Evolutionary conservation across 2,797 vertebrate genomes (phyloP).

Genomic region (Myripristis jacobus): DNA sequence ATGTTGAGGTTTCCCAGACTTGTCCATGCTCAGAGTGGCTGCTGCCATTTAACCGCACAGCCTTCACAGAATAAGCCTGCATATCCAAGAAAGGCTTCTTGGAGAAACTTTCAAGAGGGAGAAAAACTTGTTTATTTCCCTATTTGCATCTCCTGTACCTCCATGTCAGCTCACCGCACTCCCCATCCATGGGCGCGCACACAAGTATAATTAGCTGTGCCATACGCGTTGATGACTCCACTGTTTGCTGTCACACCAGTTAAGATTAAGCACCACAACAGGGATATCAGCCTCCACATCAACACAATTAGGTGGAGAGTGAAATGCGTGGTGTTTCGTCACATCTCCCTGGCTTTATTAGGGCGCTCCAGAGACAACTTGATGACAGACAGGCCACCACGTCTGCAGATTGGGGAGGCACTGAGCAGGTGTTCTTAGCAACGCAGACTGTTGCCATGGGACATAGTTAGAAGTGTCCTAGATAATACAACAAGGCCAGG

Average conservation of each 20-base stretch:
- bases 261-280: slow-evolving; percentile 65
- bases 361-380: slow-evolving; percentile 48
- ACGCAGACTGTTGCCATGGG: slow-evolving; percentile 45
- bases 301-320: slow-evolving; percentile 72
- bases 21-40: slow-evolving; percentile 28
- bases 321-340: slow-evolving; percentile 65
- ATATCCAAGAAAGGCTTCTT: slow-evolving; percentile 27
- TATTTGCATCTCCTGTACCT: slow-evolving; percentile 10
- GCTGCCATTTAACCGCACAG: slow-evolving; percentile 9
- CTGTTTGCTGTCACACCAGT: slow-evolving; percentile 66
- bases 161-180: slow-evolving; percentile 21
- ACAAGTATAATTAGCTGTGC: slow-evolving; percentile 68
- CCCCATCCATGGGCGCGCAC: slow-evolving; percentile 45
- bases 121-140: slow-evolving; percentile 18
- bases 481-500: slow-evolving; percentile 49
- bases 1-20: slow-evolving; percentile 28
- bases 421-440: slow-evolving; percentile 67
- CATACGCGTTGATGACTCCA: slow-evolving; percentile 61
- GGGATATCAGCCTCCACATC: slow-evolving; percentile 60
- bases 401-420: slow-evolving; percentile 51
- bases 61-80: slow-evolving; percentile 28
- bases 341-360: slow-evolving; percentile 64
- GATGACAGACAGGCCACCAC: slow-evolving; percentile 51
- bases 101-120: slow-evolving; percentile 18
- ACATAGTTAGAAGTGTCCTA: slow-evolving; percentile 55